Evolutionary conservation across 30 jellyfish, hydroid and myxozoan genomes (phyloP).

Genomic region (Cassiopea andromeda): DNA sequence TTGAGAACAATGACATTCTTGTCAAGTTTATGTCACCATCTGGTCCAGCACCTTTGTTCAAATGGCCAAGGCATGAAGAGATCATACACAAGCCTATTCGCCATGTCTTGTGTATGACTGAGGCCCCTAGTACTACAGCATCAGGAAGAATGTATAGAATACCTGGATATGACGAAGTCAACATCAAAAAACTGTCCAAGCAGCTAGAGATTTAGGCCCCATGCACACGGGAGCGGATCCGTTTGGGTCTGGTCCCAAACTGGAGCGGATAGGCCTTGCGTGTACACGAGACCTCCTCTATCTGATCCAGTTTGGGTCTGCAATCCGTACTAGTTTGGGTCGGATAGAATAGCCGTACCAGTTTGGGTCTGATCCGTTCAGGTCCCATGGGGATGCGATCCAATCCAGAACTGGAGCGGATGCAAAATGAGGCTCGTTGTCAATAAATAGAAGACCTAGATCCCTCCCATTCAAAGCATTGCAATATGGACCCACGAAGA

Average conservation of each 20-base stretch:
- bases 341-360: neutral
- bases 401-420: neutral
- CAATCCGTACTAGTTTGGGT: neutral
- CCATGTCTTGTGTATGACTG: too few relatives aligned
- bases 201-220: too few relatives aligned
- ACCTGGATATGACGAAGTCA: too few relatives aligned
- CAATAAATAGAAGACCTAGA: neutral
- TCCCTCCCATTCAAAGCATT: neutral
- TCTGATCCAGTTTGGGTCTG: slow-evolving; percentile 1
- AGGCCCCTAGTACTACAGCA: too few relatives aligned
- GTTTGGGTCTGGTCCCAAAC: neutral
- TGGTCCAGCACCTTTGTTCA: too few relatives aligned
- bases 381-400: neutral
- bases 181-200: too few relatives aligned
- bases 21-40: too few relatives aligned
- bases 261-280: slow-evolving; percentile 16
- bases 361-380: neutral
- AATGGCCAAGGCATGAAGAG: too few relatives aligned
- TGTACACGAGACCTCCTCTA: neutral
- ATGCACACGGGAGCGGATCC: too few relatives aligned
- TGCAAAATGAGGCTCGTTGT: neutral
- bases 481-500: neutral
- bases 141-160: too few relatives aligned
- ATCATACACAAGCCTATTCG: too few relatives aligned
- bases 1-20: too few relatives aligned